phyloP scores from a whole-genome alignment of 2,797 vertebrate species.

The Vireo griseus region DNA sequence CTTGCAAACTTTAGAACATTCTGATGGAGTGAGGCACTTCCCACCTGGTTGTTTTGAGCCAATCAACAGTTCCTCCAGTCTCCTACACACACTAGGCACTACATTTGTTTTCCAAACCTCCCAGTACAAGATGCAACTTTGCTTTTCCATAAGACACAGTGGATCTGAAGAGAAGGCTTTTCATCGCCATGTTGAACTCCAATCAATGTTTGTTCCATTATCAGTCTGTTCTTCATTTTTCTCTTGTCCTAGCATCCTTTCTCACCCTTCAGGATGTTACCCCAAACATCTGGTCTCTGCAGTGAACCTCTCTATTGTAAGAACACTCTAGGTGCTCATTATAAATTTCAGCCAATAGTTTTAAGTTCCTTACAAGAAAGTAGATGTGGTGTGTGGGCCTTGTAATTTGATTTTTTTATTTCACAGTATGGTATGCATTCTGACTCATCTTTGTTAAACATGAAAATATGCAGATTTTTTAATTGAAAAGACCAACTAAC shows the following conservation, averaged over 20 bases:
- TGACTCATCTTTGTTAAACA: neutral
- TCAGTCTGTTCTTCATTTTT: neutral
- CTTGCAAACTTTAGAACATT: neutral
- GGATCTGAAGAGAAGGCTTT: neutral
- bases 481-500: neutral
- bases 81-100: neutral
- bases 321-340: neutral
- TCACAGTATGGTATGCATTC: neutral
- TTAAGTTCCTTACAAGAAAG: neutral
- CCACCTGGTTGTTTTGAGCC: neutral
- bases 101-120: neutral
- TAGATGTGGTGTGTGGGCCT: fast-evolving
- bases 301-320: neutral
- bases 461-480: neutral
- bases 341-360: neutral
- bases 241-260: neutral
- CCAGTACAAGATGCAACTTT: neutral
- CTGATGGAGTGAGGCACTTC: neutral
- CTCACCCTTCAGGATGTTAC: neutral
- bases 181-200: neutral
- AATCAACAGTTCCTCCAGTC: neutral
- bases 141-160: neutral
- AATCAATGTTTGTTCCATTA: neutral
- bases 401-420: neutral
- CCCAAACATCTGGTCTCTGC: neutral